Evolutionary conservation across 2,113 vertebrate genomes (phyloP).

Genomic region (Psilopsiagon aurifrons): DNA sequence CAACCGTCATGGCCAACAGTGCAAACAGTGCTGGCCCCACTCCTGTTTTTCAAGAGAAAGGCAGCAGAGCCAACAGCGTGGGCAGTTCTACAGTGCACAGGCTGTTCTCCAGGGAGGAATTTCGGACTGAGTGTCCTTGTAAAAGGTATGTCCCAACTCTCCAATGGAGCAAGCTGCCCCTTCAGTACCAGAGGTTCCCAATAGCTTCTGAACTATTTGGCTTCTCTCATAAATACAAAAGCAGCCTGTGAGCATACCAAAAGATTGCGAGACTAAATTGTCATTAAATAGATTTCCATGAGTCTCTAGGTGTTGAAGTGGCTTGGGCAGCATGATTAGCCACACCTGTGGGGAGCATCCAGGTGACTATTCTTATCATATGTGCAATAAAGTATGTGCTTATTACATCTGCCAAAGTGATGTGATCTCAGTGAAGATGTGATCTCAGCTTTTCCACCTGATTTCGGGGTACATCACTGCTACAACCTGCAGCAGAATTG

Average conservation of each 20-base stretch:
- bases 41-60: background rate
- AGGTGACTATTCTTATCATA: background rate
- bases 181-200: background rate
- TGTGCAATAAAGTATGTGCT: rapidly evolving
- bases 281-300: background rate
- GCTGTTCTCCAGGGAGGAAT: background rate
- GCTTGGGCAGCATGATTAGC: background rate
- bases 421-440: background rate
- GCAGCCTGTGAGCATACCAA: background rate
- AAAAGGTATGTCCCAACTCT: background rate
- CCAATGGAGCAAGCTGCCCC: background rate
- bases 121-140: background rate
- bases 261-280: background rate
- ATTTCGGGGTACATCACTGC: background rate
- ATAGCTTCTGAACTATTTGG: background rate
- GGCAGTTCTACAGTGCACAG: background rate
- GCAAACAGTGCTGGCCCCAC: background rate
- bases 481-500: background rate
- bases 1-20: background rate
- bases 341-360: background rate
- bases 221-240: background rate
- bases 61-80: rapidly evolving
- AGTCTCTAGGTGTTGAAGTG: background rate
- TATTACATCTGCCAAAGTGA: background rate
- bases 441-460: background rate